These are phyloP conservation scores for Rugalucina vietnamica DNA, from an alignment of 2,888 invertebrate species.

Conservation along the genomic window DNA sequence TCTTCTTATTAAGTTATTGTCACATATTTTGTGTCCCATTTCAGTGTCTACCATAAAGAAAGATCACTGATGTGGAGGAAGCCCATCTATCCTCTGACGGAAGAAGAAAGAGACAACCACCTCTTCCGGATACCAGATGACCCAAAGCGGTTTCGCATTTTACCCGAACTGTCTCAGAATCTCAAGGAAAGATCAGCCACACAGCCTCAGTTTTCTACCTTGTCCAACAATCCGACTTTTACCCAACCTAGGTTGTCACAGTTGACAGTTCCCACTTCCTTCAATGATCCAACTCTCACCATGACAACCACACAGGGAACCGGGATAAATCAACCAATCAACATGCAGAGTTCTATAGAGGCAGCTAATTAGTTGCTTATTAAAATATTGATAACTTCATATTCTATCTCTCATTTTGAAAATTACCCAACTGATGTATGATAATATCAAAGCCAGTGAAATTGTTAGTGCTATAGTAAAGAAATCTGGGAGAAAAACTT, in stretches of 20 bases:
- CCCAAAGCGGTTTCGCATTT: conserved; percentile 56
- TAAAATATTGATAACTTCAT: too few species aligned
- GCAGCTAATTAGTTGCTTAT: conserved; percentile 5
- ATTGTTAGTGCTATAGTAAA: too few species aligned
- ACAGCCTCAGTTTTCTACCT: conserved; percentile 46
- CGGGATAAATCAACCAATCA: conserved; percentile 19
- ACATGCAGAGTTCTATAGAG: conserved; percentile 18
- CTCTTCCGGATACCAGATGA: conserved; percentile 75
- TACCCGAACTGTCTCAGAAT: conserved; percentile 41
- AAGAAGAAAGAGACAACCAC: conserved; percentile 76
- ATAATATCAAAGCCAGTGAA: too few species aligned
- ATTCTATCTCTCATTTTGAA: too few species aligned
- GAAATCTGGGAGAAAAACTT: too few species aligned
- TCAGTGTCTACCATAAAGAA: conserved; percentile 78
- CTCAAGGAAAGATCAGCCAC: conserved; percentile 51
- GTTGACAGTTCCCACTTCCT: conserved; percentile 38
- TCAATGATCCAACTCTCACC: conserved; percentile 34
- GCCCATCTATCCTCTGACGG: conserved; percentile 69
- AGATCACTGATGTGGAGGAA: conserved; percentile 69
- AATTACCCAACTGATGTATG: too few species aligned
- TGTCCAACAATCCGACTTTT: not conserved
- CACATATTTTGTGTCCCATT: too few species aligned
- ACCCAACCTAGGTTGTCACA: conserved; percentile 29
- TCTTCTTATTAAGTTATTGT: too few species aligned
- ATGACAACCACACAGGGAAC: conserved; percentile 40